phyloP scores from a whole-genome alignment of 2,888 invertebrate genomes.

The Ichneumoninae sp. region DNA sequence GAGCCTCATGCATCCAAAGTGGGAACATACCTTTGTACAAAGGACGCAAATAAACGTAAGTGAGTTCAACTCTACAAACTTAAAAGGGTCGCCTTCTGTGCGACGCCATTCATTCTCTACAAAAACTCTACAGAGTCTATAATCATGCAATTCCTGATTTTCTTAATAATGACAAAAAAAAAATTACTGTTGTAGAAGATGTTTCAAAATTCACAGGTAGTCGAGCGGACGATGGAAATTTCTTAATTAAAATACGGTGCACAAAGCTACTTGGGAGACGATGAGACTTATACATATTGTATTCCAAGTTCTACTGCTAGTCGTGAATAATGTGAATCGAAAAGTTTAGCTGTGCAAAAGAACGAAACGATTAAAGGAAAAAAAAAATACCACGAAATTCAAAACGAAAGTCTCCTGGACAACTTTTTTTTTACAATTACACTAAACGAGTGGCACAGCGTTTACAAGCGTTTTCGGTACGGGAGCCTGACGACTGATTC shows the following conservation, averaged over 20 bases:
- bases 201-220: conserved; percentile 63
- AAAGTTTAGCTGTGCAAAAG: conserved; percentile 23
- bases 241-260: conserved; percentile 39
- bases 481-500: conserved; percentile 46
- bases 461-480: conserved; percentile 47
- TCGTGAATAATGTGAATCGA: conserved; percentile 31
- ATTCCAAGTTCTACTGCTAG: conserved; percentile 37
- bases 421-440: conserved; percentile 21
- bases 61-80: conserved; percentile 49
- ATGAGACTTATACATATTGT: conserved; percentile 38
- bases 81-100: conserved; percentile 47
- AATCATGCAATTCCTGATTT: conserved; percentile 57
- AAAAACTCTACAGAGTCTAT: conserved; percentile 32
- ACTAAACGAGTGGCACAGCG: conserved; percentile 42
- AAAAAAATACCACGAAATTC: conserved; percentile 10
- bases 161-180: conserved; percentile 8
- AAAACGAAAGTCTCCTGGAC: conserved; percentile 20
- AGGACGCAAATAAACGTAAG: conserved; percentile 36
- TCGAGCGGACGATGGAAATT: conserved; percentile 55
- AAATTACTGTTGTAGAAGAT: conserved; percentile 38
- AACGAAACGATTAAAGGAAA: conserved; percentile 4
- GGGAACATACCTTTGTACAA: conserved; percentile 13
- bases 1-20: conserved; percentile 81
- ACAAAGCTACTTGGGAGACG: conserved; percentile 39
- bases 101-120: conserved; percentile 50